These are phyloP conservation scores for Himalopsyche anomala DNA, from an alignment of 2,888 invertebrate genomes.

Conservation along the genomic window DNA sequence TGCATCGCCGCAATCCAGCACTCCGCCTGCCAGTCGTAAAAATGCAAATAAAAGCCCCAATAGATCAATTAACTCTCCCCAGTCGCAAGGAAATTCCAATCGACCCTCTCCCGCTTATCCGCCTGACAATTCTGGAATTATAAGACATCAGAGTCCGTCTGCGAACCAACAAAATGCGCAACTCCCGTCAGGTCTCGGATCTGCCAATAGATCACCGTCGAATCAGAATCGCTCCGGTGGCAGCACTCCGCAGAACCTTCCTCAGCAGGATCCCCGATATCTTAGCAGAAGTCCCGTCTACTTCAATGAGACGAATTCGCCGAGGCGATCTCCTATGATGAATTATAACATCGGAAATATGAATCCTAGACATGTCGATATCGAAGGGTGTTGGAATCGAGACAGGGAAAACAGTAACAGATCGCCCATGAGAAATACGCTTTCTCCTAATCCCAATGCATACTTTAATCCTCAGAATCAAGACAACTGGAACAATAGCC, in stretches of 20 bases:
- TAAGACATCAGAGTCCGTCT: constrained; percentile 47
- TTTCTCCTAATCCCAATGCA: constrained; percentile 65
- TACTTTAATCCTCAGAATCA: constrained; percentile 65
- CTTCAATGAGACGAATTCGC: constrained; percentile 74
- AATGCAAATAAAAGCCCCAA: constrained; percentile 51
- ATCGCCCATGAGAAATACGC: constrained; percentile 71
- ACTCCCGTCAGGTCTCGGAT: constrained; percentile 49
- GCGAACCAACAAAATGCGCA: constrained; percentile 46
- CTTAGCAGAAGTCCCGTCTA: constrained; percentile 72
- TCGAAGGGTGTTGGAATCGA: constrained; percentile 73
- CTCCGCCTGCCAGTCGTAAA: constrained; percentile 50
- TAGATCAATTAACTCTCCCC: constrained; percentile 55
- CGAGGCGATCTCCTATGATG: constrained; percentile 74
- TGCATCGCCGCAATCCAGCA: constrained; percentile 55
- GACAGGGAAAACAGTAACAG: constrained; percentile 70
- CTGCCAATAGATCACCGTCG: constrained; percentile 54
- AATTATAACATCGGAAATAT: constrained; percentile 77
- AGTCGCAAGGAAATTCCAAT: constrained; percentile 36
- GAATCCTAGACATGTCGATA: constrained; percentile 75
- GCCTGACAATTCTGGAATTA: constrained; percentile 23
- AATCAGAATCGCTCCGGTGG: constrained; percentile 68
- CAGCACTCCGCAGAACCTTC: constrained; percentile 69
- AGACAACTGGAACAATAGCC: constrained; percentile 63
- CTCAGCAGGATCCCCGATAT: constrained; percentile 71
- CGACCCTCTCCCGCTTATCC: constrained; percentile 49